Evolutionary conservation across 2,113 vertebrate species (phyloP).

Genomic region (Willisornis vidua): DNA sequence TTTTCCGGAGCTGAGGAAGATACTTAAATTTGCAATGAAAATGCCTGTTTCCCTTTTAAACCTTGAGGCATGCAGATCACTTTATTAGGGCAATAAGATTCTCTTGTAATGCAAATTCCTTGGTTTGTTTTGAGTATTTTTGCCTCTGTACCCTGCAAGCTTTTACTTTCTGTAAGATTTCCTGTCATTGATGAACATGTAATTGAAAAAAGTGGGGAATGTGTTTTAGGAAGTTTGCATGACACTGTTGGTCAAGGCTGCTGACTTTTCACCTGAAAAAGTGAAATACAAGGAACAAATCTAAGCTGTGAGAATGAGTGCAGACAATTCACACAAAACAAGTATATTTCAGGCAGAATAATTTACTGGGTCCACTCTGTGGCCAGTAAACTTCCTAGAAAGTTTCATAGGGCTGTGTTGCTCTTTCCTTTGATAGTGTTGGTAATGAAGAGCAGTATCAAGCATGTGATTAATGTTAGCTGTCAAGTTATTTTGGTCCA

Average conservation of each 20-base stretch:
- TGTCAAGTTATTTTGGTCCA: conserved; percentile 37
- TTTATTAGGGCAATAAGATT: background rate
- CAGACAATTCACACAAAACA: background rate
- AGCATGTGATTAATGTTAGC: background rate
- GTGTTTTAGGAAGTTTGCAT: background rate
- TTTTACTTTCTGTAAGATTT: background rate
- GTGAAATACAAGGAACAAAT: background rate
- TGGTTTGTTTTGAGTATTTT: background rate
- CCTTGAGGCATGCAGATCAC: background rate
- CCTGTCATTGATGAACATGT: background rate
- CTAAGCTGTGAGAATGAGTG: background rate
- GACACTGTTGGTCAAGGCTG: background rate
- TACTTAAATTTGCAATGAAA: background rate
- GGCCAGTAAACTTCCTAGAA: background rate
- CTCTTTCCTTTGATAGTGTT: background rate
- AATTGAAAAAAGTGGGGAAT: background rate
- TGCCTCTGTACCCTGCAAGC: background rate
- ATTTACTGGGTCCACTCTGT: background rate
- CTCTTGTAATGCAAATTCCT: background rate
- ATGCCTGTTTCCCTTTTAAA: background rate
- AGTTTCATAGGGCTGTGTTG: background rate
- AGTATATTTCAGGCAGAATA: background rate
- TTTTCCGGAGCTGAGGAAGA: background rate
- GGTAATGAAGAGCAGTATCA: background rate
- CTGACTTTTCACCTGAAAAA: background rate